phyloP scores from a whole-genome alignment of 1,140 invertebrate species.

The Arion vulgaris region DNA sequence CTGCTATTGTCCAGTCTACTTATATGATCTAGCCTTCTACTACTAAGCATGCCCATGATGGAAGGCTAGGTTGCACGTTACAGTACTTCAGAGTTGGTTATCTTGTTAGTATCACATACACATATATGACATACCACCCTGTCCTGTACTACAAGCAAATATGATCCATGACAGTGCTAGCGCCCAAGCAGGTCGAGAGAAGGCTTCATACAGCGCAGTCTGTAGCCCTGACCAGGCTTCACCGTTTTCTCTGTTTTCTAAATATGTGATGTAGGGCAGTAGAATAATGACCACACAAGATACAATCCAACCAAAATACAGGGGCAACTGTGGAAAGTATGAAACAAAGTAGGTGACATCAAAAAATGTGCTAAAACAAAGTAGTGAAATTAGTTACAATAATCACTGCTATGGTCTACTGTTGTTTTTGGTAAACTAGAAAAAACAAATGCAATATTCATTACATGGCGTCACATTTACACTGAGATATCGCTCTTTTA shows the following conservation, averaged over 20 bases:
- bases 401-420: too few species aligned
- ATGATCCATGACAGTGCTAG: constrained; percentile 52
- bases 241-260: constrained; percentile 40
- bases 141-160: constrained; percentile 47
- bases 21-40: too few species aligned
- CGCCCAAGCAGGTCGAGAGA: constrained; percentile 47
- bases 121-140: constrained; percentile 50
- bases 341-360: background rate
- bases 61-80: too few species aligned
- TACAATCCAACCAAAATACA: constrained; percentile 44
- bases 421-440: too few species aligned
- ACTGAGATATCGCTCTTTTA: too few species aligned
- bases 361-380: too few species aligned
- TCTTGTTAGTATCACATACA: too few species aligned
- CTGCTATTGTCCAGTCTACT: too few species aligned
- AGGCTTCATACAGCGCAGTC: constrained; percentile 48
- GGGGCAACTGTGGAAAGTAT: constrained; percentile 21
- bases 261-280: constrained; percentile 43
- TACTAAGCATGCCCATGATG: too few species aligned
- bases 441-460: background rate
- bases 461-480: too few species aligned
- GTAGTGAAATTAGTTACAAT: too few species aligned
- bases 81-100: too few species aligned
- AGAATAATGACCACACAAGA: constrained; percentile 29
- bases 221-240: constrained; percentile 40